Percentiles rank a stretch among this genome's conserved stretches.
These are phyloP conservation scores for Drosophila elegans DNA, from an alignment of 1,140 invertebrate genomes.

Conservation along the genomic window DNA sequence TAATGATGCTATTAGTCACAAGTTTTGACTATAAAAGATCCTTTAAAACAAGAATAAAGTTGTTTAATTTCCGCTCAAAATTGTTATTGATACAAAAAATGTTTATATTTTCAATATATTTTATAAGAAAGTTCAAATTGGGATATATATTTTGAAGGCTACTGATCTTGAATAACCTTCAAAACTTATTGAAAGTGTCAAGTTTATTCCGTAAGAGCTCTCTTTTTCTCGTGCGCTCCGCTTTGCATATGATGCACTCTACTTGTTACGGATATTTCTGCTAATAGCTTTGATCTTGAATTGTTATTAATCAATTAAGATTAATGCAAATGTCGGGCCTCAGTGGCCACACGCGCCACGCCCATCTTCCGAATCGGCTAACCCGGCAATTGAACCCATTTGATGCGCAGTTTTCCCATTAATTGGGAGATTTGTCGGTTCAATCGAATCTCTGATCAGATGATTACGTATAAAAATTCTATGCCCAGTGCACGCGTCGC, in stretches of 20 bases:
- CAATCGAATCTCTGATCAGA: constrained; percentile 57
- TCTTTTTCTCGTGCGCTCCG: not conserved
- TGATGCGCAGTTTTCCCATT: constrained; percentile 59
- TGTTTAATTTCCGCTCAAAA: not conserved
- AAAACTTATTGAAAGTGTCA: not conserved
- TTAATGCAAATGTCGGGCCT: constrained; percentile 63
- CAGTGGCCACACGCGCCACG: constrained; percentile 61
- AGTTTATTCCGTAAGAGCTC: not conserved
- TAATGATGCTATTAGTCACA: constrained; percentile 21
- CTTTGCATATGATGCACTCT: constrained; percentile 14
- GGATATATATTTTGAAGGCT: not conserved
- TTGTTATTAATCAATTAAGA: constrained; percentile 74
- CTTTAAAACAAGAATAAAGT: not conserved
- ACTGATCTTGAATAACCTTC: not conserved
- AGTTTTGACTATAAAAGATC: constrained; percentile 27
- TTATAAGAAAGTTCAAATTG: too few species aligned
- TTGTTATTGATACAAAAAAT: not conserved
- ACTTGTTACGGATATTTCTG: constrained; percentile 16
- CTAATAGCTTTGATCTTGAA: constrained; percentile 74
- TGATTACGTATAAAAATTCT: constrained; percentile 63
- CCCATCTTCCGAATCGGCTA: constrained; percentile 47
- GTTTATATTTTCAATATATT: too few species aligned
- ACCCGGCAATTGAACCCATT: constrained; percentile 73
- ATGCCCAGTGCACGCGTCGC: constrained; percentile 31
- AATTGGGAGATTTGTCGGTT: constrained; percentile 65